A percentile compares a stretch with the other conserved stretches of the same genome.
Conservation (phyloP, 1,140 invertebrate genomes). For the Teleogryllus occipitalis region DNA sequence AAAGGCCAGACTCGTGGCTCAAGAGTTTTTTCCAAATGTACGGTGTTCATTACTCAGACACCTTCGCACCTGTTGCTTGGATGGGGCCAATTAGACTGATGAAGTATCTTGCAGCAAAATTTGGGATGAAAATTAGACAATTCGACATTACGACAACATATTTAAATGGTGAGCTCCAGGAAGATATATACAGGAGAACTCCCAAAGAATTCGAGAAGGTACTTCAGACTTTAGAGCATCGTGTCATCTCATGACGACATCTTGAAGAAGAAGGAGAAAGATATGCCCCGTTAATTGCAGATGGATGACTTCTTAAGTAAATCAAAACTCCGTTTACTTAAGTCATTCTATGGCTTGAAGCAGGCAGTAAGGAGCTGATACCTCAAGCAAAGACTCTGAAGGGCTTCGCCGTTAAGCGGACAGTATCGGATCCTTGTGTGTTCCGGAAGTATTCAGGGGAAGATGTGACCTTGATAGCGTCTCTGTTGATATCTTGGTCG, state of each 20-base stretch:
- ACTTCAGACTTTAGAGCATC: too few species aligned
- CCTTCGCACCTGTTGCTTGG: background rate
- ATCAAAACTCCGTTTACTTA: constrained; percentile 22
- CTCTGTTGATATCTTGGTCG: constrained; percentile 36
- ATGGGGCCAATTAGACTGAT: background rate
- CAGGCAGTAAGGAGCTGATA: constrained; percentile 20
- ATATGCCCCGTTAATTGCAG: background rate
- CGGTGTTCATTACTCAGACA: background rate
- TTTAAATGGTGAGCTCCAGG: background rate
- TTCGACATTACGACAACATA: background rate
- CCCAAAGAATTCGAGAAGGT: too few species aligned
- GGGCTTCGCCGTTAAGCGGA: constrained; percentile 27
- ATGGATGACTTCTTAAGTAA: too few species aligned
- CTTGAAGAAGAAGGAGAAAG: background rate
- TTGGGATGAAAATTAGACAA: too few species aligned
- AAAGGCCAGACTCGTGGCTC: background rate
- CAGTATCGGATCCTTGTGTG: constrained; percentile 31
- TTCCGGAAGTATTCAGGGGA: constrained; percentile 27
- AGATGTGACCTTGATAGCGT: constrained; percentile 29
- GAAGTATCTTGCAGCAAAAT: background rate
- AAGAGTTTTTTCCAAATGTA: background rate
- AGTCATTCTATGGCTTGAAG: constrained; percentile 24
- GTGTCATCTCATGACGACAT: too few species aligned
- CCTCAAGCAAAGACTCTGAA: constrained; percentile 16
- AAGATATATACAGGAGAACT: background rate